Conservation (phyloP, 1,140 invertebrate genomes). For the Ericerus pela region DNA sequence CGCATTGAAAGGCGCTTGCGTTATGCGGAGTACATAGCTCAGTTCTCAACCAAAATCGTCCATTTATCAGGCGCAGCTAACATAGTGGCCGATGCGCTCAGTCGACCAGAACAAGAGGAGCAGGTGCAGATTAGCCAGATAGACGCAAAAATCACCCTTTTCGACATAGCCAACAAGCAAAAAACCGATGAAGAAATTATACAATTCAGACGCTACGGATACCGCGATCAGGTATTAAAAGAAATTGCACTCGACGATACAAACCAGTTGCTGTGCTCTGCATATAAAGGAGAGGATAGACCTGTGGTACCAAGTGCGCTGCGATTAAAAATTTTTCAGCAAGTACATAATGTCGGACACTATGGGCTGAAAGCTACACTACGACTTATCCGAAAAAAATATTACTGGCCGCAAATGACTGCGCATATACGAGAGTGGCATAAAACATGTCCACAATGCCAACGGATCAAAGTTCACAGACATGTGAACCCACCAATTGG, state of each 20-base stretch:
- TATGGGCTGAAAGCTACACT: background rate
- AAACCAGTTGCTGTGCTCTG: background rate
- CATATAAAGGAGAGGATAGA: background rate
- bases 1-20: slow-evolving; percentile 24
- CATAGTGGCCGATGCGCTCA: background rate
- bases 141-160: background rate
- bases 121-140: background rate
- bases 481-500: background rate
- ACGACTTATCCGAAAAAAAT: background rate
- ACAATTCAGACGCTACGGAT: background rate
- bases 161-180: background rate
- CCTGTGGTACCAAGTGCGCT: background rate
- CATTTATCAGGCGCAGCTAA: background rate
- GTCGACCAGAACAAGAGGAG: too few species aligned
- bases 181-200: background rate
- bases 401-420: background rate
- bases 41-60: slow-evolving; percentile 12
- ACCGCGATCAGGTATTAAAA: background rate
- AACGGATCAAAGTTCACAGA: background rate
- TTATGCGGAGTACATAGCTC: slow-evolving; percentile 27
- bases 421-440: background rate
- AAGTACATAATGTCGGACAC: background rate
- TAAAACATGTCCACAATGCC: background rate
- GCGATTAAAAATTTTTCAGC: background rate
- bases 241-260: background rate